Base-by-base conservation (phyloP, 2,888 invertebrate genomes). In the Machimus atricapillus region DNA sequence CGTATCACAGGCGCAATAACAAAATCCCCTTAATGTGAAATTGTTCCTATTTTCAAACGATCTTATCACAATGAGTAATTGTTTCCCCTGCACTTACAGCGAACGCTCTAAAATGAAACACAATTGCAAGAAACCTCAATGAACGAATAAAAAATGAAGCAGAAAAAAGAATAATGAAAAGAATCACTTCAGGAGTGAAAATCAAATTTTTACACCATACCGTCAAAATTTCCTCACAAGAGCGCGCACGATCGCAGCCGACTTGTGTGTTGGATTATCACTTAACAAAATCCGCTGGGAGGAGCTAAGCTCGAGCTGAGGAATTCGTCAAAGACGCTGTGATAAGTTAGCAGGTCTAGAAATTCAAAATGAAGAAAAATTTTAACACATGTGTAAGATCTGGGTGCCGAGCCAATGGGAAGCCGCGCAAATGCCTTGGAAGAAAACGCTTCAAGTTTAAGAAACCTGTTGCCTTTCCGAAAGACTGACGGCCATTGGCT, bases 121-220 rank as follows among this genome's bases (percentile, higher is more conserved):
- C 74, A 43, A 74, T 74, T 74, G 85, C 74, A 23, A 74, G 74
- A 74, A 82, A 85, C 12, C 74, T 27, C 34, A 73, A 46, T 46
- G 14, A 56, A 37, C 14, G 37, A 56, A 86, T 31, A 58, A 66
- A 86, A 86, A 73, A 58, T 76, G 43, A 23, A 77, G 23, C 40
- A 58, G 52, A 34, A 77, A 40, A 40, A 31, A 46, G 76, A 86
- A 85, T 31, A 74, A 43, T 27, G 56, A 66, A 27, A 87, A 87
- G 52, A 82, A 27, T 19, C 86, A 81, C 66, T 87, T 52, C 52
- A 56, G 79, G 82, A 88, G 88, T 87, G 86, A 88, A 87, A 88
- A 88, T 87, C 73, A 87, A 87, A 88, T 87, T 87, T 87, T 88
- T 87, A 88, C 88, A 87, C 88, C 87, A 85, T 87, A 79, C 85